These are phyloP conservation scores for Sphaerophoria rueppellii DNA, from an alignment of 2,888 invertebrate species.

Conservation along the genomic window DNA sequence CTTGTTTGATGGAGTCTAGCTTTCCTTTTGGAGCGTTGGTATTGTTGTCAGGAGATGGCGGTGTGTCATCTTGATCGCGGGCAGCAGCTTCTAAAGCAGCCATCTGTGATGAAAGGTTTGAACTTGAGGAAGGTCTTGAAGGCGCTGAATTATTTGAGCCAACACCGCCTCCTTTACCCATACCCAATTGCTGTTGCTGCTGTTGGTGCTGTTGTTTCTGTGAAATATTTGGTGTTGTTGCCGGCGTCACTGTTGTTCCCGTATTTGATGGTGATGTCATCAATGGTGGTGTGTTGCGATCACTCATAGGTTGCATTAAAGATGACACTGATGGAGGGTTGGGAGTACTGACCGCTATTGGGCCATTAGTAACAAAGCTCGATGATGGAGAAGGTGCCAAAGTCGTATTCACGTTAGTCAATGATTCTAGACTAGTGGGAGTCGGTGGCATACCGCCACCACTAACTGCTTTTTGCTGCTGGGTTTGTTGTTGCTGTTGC, in stretches of 20 bases:
- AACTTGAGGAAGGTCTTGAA: constrained; percentile 81
- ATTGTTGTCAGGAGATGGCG: constrained; percentile 83
- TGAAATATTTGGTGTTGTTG: constrained; percentile 79
- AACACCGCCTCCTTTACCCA: constrained; percentile 77
- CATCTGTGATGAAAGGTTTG: constrained; percentile 87
- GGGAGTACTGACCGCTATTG: constrained; percentile 83
- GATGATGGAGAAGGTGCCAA: constrained; percentile 83
- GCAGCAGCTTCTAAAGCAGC: constrained; percentile 88
- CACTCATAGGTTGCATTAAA: constrained; percentile 84
- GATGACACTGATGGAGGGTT: constrained; percentile 86
- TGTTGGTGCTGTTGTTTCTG: constrained; percentile 76
- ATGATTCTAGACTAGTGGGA: constrained; percentile 82
- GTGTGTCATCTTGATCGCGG: constrained; percentile 86
- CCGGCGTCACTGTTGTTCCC: constrained; percentile 75
- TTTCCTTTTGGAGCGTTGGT: constrained; percentile 85
- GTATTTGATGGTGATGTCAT: constrained; percentile 79
- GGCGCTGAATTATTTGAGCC: constrained; percentile 74
- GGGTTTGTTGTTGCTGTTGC: constrained; percentile 76
- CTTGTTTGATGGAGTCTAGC: constrained; percentile 86
- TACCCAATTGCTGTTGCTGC: constrained; percentile 76
- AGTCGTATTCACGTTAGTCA: constrained; percentile 80
- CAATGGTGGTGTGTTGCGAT: constrained; percentile 84
- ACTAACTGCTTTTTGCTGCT: constrained; percentile 79
- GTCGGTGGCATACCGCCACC: constrained; percentile 83
- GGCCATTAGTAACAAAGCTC: constrained; percentile 82